Base-by-base conservation (phyloP, 2,113 vertebrate species). In the Heloderma charlesbogerti region DNA sequence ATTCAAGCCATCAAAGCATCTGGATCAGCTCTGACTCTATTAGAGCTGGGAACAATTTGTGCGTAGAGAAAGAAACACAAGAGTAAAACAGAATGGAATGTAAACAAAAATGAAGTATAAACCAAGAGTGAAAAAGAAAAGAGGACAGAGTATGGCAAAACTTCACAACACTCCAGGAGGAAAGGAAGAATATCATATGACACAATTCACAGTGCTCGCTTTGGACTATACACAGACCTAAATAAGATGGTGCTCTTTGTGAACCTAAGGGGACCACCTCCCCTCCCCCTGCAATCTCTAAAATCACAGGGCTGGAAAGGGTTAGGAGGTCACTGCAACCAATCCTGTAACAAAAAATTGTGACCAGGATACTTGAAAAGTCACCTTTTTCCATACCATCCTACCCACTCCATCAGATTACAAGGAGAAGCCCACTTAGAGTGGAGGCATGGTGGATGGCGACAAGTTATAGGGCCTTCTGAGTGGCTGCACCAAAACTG, bases 1-100 rank as follows among this genome's bases (percentile, higher is more conserved):
- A 72, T 22, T 0, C 9, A 88, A 87, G 29, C 1, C 79, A 29
- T 89, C 80, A 87, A 79, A 29, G 40, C 31, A 45, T 67, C 6
- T 37, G 45, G 78, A 81, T 86, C 60, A 82, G 18, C n/a, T 92
- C 79, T 88, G 75, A 69, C 60, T 90, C 89, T 66, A n/a, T 7
- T 27, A 34, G 43, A 34, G 29, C 20, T 16, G 86, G 43, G 37
- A 93, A 88, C 31, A 74, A 84, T 87, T 18, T 29, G 7, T 31
- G 15, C 60, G 63, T 48, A 72, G 4, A 71, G 37, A 13, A 7
- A 71, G 37, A 13, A 48, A 48, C 1, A 45, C 51, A 51, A 25
- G 27, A 74, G 5, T 40, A 77, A 60, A 74, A 63, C 34, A 2
- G n/a, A 63, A 63, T 60, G 84, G n/a, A 88, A 3, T 51, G 60